These are phyloP conservation scores for Drosophila prolongata DNA, from an alignment of 2,888 invertebrate species.

Conservation along the genomic window DNA sequence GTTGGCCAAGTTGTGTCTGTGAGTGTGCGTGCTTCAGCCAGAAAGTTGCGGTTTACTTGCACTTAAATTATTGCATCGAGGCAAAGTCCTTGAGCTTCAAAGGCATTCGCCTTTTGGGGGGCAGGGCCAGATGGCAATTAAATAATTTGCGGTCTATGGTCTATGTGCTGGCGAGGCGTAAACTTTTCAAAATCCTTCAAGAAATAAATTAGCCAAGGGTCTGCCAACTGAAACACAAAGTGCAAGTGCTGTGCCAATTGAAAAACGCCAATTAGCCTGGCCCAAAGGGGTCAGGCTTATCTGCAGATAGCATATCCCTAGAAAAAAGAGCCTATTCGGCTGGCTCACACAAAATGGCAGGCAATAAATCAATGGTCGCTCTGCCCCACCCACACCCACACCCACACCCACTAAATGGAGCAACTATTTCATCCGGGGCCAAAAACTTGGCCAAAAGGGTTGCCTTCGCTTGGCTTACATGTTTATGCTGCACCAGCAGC, in stretches of 20 bases:
- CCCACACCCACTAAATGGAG: constrained; percentile 1
- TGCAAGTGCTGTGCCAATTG: constrained; percentile 63
- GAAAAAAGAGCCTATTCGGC: constrained; percentile 44
- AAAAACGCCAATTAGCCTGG: constrained; percentile 74
- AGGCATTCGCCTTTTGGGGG: constrained; percentile 40
- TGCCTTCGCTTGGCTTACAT: constrained; percentile 10
- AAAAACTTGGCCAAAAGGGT: constrained; percentile 23
- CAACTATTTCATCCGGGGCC: constrained; percentile 16
- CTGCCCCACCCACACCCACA: constrained; percentile 5
- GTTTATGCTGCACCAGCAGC: constrained; percentile 36
- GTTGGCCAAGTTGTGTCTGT: constrained; percentile 26
- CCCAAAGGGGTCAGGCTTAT: constrained; percentile 60
- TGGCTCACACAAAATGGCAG: constrained; percentile 57
- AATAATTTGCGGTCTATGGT: constrained; percentile 77
- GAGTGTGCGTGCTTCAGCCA: constrained; percentile 48
- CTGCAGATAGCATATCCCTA: constrained; percentile 51
- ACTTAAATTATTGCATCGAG: constrained; percentile 78
- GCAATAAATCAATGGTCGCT: constrained; percentile 71
- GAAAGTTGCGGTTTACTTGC: constrained; percentile 72
- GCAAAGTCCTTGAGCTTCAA: constrained; percentile 63
- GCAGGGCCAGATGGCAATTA: constrained; percentile 64
- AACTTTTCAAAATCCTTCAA: constrained; percentile 56
- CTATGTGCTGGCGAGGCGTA: constrained; percentile 55
- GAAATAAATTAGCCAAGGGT: constrained; percentile 53
- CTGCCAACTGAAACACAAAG: constrained; percentile 38